Percentiles rank a stretch among this genome's conserved stretches.
Conservation (phyloP, 2,797 vertebrate species). For the Gouania willdenowi region DNA sequence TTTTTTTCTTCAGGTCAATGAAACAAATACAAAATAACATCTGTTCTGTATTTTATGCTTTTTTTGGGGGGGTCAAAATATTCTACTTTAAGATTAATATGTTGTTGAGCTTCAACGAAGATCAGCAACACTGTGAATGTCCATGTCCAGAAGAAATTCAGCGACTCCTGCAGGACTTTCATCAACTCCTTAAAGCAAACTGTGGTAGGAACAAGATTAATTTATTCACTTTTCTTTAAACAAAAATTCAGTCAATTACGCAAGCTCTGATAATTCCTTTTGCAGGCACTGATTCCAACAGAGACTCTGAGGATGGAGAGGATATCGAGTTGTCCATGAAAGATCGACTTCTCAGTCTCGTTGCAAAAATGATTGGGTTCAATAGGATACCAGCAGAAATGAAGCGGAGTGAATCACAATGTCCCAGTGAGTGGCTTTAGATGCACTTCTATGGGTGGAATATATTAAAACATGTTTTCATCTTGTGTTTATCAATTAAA, state of each 20-base stretch:
- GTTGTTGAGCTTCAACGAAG: conserved; percentile 88
- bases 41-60: not conserved
- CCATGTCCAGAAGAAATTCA: conserved; percentile 85
- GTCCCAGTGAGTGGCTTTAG: conserved; percentile 45
- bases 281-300: conserved; percentile 82
- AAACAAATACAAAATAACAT: no score
- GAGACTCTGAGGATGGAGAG: conserved; percentile 73
- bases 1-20: no score
- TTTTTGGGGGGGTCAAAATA: no score
- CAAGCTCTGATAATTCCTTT: conserved; percentile 1
- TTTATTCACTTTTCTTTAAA: conserved; percentile 15
- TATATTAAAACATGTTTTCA: no score
- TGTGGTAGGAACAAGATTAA: conserved; percentile 75
- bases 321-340: conserved; percentile 76
- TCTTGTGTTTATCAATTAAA: no score
- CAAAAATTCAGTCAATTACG: conserved; percentile 5
- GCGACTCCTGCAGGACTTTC: conserved; percentile 86
- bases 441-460: no score
- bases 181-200: conserved; percentile 84
- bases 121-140: conserved; percentile 80
- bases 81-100: conserved; percentile 90
- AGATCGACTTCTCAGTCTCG: conserved; percentile 78
- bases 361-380: conserved; percentile 77
- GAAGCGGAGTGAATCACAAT: conserved; percentile 50
- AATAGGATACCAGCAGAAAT: conserved; percentile 76